Percentiles rank a stretch among this genome's conserved stretches.
Conservation (phyloP, 2,888 invertebrate species). For the Patella ulyssiponensis region DNA sequence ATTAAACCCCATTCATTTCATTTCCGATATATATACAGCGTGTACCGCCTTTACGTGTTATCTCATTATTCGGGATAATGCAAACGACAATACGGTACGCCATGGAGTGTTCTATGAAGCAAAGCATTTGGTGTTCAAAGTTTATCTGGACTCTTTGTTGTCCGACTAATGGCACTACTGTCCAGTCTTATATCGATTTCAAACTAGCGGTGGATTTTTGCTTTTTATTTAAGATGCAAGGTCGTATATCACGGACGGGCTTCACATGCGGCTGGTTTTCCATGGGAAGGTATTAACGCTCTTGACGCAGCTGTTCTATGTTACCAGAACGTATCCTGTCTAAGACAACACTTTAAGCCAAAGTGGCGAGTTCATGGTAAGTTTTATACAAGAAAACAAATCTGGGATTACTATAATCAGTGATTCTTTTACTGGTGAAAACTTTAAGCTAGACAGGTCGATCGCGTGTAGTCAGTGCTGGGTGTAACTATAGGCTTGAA, state of each 20-base stretch:
- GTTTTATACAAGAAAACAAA: neutral
- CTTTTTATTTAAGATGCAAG: conserved; percentile 23
- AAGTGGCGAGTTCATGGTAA: conserved; percentile 62
- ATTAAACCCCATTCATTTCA: too few relatives aligned
- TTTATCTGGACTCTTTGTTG: neutral
- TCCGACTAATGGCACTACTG: neutral
- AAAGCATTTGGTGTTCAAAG: neutral
- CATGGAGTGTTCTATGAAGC: neutral
- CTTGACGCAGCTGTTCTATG: conserved; percentile 68
- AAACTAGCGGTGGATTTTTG: neutral
- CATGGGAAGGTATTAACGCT: conserved; percentile 69
- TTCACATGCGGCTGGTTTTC: conserved; percentile 45
- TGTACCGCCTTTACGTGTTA: too few relatives aligned
- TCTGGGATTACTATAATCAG: too few relatives aligned
- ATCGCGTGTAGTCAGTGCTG: too few relatives aligned
- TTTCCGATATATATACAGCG: too few relatives aligned
- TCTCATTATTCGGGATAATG: too few relatives aligned
- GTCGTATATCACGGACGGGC: conserved; percentile 42
- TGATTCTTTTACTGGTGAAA: too few relatives aligned
- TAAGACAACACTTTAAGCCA: conserved; percentile 67
- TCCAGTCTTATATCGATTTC: conserved; percentile 14
- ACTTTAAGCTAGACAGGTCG: too few relatives aligned
- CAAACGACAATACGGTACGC: neutral
- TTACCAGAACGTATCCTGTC: conserved; percentile 61
- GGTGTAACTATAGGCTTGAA: too few relatives aligned